Conservation (phyloP, 2,797 vertebrate species). For the Huso huso region DNA sequence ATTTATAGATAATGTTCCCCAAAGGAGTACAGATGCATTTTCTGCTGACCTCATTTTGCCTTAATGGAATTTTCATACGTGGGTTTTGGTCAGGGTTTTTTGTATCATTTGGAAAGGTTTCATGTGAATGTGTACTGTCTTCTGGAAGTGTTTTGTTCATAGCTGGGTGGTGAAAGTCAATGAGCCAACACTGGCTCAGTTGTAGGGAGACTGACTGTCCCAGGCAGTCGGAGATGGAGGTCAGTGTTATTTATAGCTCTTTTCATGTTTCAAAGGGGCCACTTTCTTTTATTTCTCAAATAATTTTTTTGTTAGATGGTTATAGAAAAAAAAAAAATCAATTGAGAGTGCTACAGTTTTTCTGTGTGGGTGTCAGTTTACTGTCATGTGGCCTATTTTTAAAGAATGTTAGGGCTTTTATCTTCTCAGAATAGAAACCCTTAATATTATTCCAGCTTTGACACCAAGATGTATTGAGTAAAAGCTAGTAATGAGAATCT, state of each 20-base stretch:
- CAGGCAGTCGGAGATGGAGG: neutral
- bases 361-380: slow-evolving; percentile 8
- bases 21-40: neutral
- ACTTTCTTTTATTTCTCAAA: slow-evolving; percentile 20
- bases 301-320: slow-evolving; percentile 1
- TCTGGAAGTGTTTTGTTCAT: too few species aligned
- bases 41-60: slow-evolving; percentile 25
- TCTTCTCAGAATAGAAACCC: slow-evolving; percentile 16
- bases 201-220: slow-evolving; percentile 5
- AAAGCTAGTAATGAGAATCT: too few species aligned
- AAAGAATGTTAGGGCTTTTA: slow-evolving; percentile 3
- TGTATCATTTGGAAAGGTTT: slow-evolving; percentile 40
- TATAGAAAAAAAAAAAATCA: slow-evolving; percentile 1
- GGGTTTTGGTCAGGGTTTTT: slow-evolving; percentile 24
- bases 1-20: slow-evolving; percentile 37
- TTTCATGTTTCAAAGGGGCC: slow-evolving; percentile 20
- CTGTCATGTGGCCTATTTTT: neutral
- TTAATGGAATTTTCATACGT: slow-evolving; percentile 43
- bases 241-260: slow-evolving; percentile 33
- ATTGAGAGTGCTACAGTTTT: neutral
- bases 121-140: slow-evolving; percentile 21
- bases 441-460: neutral
- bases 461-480: too few species aligned
- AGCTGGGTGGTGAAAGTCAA: too few species aligned
- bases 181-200: too few species aligned